A percentile compares a stretch with the other conserved stretches of the same genome.
phyloP scores from a whole-genome alignment of 2,888 invertebrate species.

The Clanis bilineata region DNA sequence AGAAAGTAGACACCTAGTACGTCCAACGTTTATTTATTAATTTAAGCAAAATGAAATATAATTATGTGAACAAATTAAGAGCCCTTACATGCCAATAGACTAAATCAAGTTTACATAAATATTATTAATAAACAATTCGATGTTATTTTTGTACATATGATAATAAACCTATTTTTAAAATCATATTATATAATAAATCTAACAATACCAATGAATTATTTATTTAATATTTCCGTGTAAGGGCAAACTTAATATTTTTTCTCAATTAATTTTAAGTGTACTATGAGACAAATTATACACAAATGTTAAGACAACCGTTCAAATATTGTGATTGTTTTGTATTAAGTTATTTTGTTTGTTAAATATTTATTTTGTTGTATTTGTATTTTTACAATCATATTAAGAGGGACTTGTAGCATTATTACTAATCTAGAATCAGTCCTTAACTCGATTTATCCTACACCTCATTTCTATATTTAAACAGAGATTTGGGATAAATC shows the following conservation, averaged over 20 bases:
- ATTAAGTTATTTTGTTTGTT: conserved; percentile 11
- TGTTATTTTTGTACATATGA: no score
- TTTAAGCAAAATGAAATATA: conserved; percentile 1
- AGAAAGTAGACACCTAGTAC: conserved; percentile 11
- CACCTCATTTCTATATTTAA: no score
- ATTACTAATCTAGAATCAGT: no score
- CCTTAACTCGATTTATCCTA: no score
- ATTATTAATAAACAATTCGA: no score
- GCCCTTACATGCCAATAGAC: neutral
- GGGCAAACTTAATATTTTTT: neutral
- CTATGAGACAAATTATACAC: conserved; percentile 10
- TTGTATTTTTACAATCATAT: conserved; percentile 9
- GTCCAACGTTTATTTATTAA: conserved; percentile 17
- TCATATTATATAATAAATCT: no score
- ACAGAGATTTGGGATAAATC: no score
- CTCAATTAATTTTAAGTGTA: conserved; percentile 9
- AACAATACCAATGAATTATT: neutral
- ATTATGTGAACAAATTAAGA: neutral
- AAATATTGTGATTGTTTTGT: conserved; percentile 11
- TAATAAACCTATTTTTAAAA: no score
- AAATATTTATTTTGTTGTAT: conserved; percentile 15
- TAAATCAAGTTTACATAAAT: neutral
- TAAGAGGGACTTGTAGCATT: no score
- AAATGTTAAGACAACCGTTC: conserved; percentile 9
- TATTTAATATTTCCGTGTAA: neutral